Evolutionary conservation across 2,797 vertebrate species (phyloP), one percentile per base, ranked within the genome.

Genomic region (Cirrhinus mrigala): DNA sequence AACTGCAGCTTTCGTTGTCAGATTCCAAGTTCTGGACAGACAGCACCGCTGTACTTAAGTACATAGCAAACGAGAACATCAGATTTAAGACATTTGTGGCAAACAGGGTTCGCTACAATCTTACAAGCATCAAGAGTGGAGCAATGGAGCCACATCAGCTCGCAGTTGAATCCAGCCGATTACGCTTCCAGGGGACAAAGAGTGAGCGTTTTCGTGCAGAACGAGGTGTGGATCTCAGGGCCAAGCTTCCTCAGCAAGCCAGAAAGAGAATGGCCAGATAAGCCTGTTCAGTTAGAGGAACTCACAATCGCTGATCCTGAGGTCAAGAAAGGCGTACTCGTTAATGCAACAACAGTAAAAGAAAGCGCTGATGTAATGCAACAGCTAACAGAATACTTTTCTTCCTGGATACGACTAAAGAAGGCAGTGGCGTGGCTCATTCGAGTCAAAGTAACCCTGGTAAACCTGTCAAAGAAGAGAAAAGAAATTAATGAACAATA

Each of bases 251-350:
- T 79, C 18, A 56, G 48, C 3, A 37, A 54, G n/a, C 78, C 68
- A 22, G 66, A n/a, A 66, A 71, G 0, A 4, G 27, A 82, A 56
- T 71, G 80, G 80, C 66, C 80, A 37, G 64, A 54, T 11, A 70
- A 29, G 18, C 27, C 18, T 18, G 50, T 40, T 81, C 50, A 71
- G 14, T 16, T 40, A 46, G 44, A 46, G 8, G 44, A 44, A 8
- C 40, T 44, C 40, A 44, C n/a, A n/a, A n/a, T n/a, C n/a, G 40
- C 40, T 44, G 40, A 85, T 62, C 77, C 77, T n/a, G 77, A 85
- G 68, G 33, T 87, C 12, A 74, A 79, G 58, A 84, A 66, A 44
- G 40, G 40, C 40, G 6, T 44, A 44, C 40, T 44, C 0, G 58
- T 80, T 6, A 74, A 60, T 68, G 50, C 56, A 40, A 7, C 68